Evolutionary conservation across 2,113 vertebrate genomes (phyloP), one percentile per base, ranked within the genome.

Genomic region (Erpornis zantholeuca): DNA sequence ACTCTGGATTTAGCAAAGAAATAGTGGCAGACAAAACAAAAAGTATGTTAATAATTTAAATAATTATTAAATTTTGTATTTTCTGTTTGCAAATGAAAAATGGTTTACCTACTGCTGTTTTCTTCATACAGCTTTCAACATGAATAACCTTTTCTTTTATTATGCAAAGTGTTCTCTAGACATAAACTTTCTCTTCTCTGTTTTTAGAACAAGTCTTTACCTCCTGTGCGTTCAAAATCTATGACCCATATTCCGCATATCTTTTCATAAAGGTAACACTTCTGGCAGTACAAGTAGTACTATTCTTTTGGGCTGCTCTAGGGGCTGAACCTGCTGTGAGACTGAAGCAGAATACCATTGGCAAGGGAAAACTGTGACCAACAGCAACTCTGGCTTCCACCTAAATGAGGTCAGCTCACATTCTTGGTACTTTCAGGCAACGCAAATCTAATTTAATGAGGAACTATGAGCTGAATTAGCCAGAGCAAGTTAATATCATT

Each of bases 111-210:
- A 11, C 16, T 72, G 31, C 33, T 87, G 27, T 78, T 86, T 83
- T 9, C 33, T 81, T 60, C 17, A 38, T 61, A 49, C 11, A 49
- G 4, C 9, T 81, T 73, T 81, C 27, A 36, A 14, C 24, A 57
- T 10, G 12, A 33, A 61, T 5, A 69, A 35, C 2, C 0, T 59
- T 64, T 31, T 38, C 0, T 61, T 65, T 31, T 40, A 16, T 35
- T 71, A 4, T 25, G 7, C 9, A 22, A 8, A 7, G 5, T n/a
- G 9, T 12, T 66, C 22, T 6, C 28, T 49, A 57, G 28, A 68
- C 9, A 63, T 3, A 53, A 60, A 63, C 31, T 64, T 47, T 80
- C 11, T 61, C 50, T 71, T 71, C 25, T 87, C 25, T 87, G 3
- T 28, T 86, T 89, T 64, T n/a, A 45, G 53, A 88, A 25, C 27